These are phyloP conservation scores for Hassar affinis DNA, from an alignment of 2,113 vertebrate species.

Conservation along the genomic window DNA sequence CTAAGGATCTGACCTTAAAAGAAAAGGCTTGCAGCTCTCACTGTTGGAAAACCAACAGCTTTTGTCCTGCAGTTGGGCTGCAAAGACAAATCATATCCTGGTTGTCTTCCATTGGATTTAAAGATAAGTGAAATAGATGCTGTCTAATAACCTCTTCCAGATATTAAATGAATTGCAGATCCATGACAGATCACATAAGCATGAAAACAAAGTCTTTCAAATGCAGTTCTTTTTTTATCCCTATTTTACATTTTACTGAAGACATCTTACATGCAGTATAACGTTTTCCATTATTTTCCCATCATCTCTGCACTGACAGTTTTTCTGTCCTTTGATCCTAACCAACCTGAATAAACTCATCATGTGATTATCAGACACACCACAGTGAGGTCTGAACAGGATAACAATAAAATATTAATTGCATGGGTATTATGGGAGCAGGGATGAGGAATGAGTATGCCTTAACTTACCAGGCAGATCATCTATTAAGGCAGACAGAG, in stretches of 20 bases:
- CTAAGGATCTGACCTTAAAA: neutral
- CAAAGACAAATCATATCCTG: neutral
- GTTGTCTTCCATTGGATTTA: neutral
- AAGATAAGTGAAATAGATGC: neutral
- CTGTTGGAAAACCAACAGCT: neutral
- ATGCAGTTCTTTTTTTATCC: neutral
- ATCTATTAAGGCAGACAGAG: conserved; percentile 31
- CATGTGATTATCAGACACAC: no score
- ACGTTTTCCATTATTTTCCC: neutral
- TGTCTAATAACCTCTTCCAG: neutral
- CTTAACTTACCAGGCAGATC: conserved; percentile 1
- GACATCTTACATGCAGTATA: neutral
- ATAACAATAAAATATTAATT: neutral
- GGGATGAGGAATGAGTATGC: neutral
- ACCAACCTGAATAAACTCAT: neutral
- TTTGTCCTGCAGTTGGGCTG: neutral
- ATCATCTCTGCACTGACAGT: neutral
- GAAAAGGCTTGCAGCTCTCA: neutral
- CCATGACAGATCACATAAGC: neutral
- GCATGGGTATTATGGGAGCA: neutral
- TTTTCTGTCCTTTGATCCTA: neutral
- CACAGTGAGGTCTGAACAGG: neutral
- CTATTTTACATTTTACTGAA: neutral
- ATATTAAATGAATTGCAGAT: neutral
- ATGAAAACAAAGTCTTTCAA: neutral